Base-by-base conservation (phyloP, 1,140 invertebrate genomes). In the Panulirus ornatus region DNA sequence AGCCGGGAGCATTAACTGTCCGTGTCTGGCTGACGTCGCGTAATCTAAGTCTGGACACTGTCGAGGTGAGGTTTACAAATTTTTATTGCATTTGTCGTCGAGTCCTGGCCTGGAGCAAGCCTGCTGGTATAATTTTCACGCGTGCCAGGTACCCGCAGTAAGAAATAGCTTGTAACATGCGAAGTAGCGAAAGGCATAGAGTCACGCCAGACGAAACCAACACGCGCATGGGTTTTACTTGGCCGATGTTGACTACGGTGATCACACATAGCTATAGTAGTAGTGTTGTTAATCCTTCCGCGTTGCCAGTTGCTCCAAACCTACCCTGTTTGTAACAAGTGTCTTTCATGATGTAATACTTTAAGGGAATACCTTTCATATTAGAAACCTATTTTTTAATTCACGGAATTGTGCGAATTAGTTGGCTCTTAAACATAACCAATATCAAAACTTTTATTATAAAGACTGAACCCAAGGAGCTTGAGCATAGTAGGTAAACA, bases 101-200 rank as follows among this genome's bases (percentile, higher is more conserved):
- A 19, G 54, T 3, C 19, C 54, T 58, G 14, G 19, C 54, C 54
- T 22, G 3, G 14, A 22, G 54, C 22, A 58, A 58, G 22, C 14
- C 54, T 22, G 54, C 14, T 58, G 14, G 14, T 3, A 22, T 22
- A 58, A 58, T 58, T 58, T 58, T 58, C 54, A 58, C 54, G 54
- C 54, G 54, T 58, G 54, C 54, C 19, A 22, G 0, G 14, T 58
- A 22, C 3, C 54, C 54, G 14, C 54, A 51, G 42, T 54, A 79
- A 79, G 76, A 79, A 79, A 34, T 30, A 79, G 76, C 8, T 16
- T 16, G 76, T 79, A 51, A 34, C 81, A 83, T 83, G 81, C 81
- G 34, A 83, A 83, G 27, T 63, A 63, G 81, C 81, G 81, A 34
- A 83, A 83, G 81, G 40, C 42, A 63, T 34, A 34, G 81, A 58